phyloP scores from a whole-genome alignment of 2,113 vertebrate species.

The Poicephalus gulielmi region DNA sequence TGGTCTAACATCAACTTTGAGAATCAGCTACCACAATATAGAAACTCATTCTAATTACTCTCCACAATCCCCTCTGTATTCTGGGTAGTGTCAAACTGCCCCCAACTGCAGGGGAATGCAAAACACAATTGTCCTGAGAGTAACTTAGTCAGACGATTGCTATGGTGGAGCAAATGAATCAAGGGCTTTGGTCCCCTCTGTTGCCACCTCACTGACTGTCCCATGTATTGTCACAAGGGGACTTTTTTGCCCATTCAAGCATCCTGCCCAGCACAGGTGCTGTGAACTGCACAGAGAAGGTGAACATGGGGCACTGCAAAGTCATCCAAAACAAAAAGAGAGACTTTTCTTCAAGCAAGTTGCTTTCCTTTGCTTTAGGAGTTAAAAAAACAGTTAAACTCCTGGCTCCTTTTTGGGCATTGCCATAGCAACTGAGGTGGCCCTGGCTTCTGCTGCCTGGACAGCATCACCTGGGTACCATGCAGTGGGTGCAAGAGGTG shows the following conservation, averaged over 20 bases:
- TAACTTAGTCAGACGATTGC: not conserved
- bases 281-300: not conserved
- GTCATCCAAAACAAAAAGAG: not conserved
- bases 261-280: not conserved
- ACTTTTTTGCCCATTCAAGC: not conserved
- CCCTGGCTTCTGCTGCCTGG: not conserved
- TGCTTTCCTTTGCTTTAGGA: not conserved
- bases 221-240: not conserved
- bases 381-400: not conserved
- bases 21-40: not conserved
- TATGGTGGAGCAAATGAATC: not conserved
- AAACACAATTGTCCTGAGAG: not conserved
- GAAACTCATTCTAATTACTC: not conserved
- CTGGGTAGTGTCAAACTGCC: not conserved
- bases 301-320: not conserved
- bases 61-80: not conserved
- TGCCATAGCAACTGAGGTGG: not conserved
- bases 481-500: fast-evolving
- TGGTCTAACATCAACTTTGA: not conserved
- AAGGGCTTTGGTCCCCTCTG: not conserved
- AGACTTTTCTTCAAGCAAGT: not conserved
- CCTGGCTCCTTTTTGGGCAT: not conserved
- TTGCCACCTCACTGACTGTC: not conserved
- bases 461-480: not conserved
- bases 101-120: not conserved